A percentile compares a stretch with the other conserved stretches of the same genome.
Conservation (phyloP, 2,797 vertebrate genomes). For the Catostomus latipinnis region DNA sequence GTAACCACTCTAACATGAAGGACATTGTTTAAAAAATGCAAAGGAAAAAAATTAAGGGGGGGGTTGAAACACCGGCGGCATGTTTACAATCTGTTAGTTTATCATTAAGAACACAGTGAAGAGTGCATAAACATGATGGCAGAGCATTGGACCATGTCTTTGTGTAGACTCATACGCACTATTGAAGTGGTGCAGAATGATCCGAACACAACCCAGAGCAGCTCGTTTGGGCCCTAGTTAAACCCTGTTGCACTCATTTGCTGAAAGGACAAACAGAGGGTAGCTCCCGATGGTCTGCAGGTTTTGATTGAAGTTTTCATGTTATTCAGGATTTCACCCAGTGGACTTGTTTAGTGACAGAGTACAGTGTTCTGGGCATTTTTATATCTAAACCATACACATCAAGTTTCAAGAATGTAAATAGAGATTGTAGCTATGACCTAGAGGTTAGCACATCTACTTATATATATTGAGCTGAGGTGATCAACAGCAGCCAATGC, state of each 20-base stretch:
- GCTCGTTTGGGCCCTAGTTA: conserved; percentile 39
- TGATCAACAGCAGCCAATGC: no score
- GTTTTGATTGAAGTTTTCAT: conserved; percentile 33
- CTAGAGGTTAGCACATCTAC: not conserved
- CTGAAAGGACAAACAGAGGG: conserved; percentile 52
- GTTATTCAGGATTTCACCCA: not conserved
- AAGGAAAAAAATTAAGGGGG: conserved; percentile 75
- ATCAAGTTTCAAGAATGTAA: not conserved
- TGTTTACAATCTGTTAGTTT: conserved; percentile 96
- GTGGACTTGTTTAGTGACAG: not conserved
- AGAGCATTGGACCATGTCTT: conserved; percentile 55
- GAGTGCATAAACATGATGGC: conserved; percentile 84
- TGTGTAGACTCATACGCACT: conserved; percentile 38
- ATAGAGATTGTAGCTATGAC: not conserved
- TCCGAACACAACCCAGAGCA: conserved; percentile 53
- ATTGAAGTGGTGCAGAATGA: conserved; percentile 40
- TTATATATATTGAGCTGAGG: not conserved
- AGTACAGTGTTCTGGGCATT: not conserved
- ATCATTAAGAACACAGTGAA: conserved; percentile 91
- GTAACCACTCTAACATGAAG: conserved; percentile 99
- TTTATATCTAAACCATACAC: not conserved
- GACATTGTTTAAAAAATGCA: conserved; percentile 99
- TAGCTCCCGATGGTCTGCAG: not conserved
- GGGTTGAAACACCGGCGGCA: conserved; percentile 84
- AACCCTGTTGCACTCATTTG: conserved; percentile 52